Base-by-base conservation (phyloP, 1,140 invertebrate species). In the Brachionus sp. region DNA sequence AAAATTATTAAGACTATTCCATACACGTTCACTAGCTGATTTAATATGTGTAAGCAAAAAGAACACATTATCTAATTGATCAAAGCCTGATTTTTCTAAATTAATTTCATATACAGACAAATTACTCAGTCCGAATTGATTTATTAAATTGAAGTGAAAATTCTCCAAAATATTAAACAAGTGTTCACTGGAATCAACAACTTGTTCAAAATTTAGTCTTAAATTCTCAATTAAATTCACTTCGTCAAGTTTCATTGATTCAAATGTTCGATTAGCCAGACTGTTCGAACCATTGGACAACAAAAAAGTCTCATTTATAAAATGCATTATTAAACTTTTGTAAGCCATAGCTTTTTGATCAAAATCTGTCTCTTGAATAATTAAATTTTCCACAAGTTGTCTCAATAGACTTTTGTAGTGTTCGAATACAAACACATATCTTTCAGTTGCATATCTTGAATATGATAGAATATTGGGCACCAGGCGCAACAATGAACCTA, bases 401-500 rank as follows among this genome's bases (percentile, higher is more conserved):
- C 3, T n/a, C n/a, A 80, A 44, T 19, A 80, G 50, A 37, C 19
- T 37, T 44, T 62, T 39, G 29, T 53, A 80, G 12, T 80, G 77
- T 10, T 35, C 16, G 12, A 80, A 80, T 19, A 80, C 77, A 33
- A 39, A 13, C 12, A 35, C 50, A 35, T 80, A 80, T 57, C 77
- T 57, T 9, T 80, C 77, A 23, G 19, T 10, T 25, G 77, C 57
- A 29, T 80, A 80, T 25, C 19, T 62, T 6, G 77, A 37, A 16
- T 80, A 80, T 19, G 77, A 80, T 10, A 80, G 19, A n/a, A 80
- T 42, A 29, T 25, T 80, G 3, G 77, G 77, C 16, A 62, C 42
- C 10, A 80, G 35, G 4, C 37, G 16, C 4, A 80, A 6, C 23
- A 80, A 5, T 5, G 29, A 23, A 12, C 33, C 39, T 0, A 80